Percentiles rank a stretch among this genome's conserved stretches.
phyloP scores from a whole-genome alignment of 2,888 invertebrate species.

The Liposcelis brunnea region DNA sequence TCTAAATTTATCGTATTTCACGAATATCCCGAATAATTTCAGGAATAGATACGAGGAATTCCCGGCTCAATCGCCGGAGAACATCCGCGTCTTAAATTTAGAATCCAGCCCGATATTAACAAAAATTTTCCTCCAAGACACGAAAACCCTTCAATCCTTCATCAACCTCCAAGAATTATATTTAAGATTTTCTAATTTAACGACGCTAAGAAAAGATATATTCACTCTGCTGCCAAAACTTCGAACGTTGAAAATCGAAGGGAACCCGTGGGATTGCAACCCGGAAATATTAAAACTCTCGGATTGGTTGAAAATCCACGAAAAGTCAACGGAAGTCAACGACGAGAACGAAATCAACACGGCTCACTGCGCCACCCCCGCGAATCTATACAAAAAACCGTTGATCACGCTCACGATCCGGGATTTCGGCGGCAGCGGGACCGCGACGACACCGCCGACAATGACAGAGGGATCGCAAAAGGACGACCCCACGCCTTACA shows the following conservation, averaged over 20 bases:
- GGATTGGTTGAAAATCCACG: not conserved
- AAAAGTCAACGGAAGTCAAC: not conserved
- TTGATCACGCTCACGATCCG: not conserved
- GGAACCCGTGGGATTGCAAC: constrained; percentile 28
- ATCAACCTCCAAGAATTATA: constrained; percentile 51
- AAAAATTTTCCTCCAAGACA: constrained; percentile 48
- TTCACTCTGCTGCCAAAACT: constrained; percentile 51
- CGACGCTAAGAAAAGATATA: constrained; percentile 46
- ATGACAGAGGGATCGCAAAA: no score
- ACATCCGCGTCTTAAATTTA: constrained; percentile 54
- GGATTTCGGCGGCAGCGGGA: not conserved
- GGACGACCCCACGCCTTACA: no score
- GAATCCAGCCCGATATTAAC: constrained; percentile 56
- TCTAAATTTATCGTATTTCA: constrained; percentile 1
- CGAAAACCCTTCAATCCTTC: constrained; percentile 52
- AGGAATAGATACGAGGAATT: constrained; percentile 34
- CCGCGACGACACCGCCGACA: no score
- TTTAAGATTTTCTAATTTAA: constrained; percentile 42
- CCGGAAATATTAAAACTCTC: not conserved
- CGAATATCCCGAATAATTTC: constrained; percentile 16
- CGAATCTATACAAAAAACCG: not conserved
- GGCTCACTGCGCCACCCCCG: not conserved
- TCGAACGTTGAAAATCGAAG: constrained; percentile 43
- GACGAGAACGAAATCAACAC: not conserved
- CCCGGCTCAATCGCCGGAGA: constrained; percentile 51